These are phyloP conservation scores for Cerceris ruficornis DNA, from an alignment of 2,888 invertebrate species.

Conservation along the genomic window DNA sequence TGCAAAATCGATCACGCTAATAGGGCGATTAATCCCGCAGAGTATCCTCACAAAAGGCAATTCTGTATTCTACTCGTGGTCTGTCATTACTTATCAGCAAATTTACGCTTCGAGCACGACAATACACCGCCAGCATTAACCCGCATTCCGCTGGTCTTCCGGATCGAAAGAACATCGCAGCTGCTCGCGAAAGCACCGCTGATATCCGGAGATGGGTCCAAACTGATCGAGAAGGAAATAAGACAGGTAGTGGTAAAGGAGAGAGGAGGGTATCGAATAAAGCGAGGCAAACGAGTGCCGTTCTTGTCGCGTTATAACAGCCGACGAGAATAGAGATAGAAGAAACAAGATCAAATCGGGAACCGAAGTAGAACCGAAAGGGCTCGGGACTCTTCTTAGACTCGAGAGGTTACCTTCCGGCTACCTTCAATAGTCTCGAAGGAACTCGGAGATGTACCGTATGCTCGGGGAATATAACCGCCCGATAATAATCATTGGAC, in stretches of 20 bases:
- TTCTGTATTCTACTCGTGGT: slow-evolving; percentile 2
- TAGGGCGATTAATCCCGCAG: not conserved
- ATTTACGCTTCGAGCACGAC: not conserved
- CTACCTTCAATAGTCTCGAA: slow-evolving; percentile 65
- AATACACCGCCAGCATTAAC: slow-evolving; percentile 26
- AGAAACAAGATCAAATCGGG: slow-evolving; percentile 57
- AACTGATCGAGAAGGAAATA: slow-evolving; percentile 65
- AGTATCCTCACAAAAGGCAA: slow-evolving; percentile 4
- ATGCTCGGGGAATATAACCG: slow-evolving; percentile 62
- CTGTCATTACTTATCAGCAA: not conserved
- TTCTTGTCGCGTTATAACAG: slow-evolving; percentile 66
- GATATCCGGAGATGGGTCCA: slow-evolving; percentile 68
- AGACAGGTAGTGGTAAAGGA: slow-evolving; percentile 39
- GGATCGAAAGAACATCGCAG: slow-evolving; percentile 31
- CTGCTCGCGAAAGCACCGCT: slow-evolving; percentile 63
- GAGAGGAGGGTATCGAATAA: slow-evolving; percentile 32
- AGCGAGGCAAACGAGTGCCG: slow-evolving; percentile 29
- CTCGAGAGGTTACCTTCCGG: slow-evolving; percentile 70
- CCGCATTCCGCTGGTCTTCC: slow-evolving; percentile 40
- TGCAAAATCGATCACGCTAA: not conserved
- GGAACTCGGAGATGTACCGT: slow-evolving; percentile 58
- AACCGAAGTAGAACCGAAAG: slow-evolving; percentile 55
- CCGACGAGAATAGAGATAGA: slow-evolving; percentile 64
- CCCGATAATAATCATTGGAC: slow-evolving; percentile 63
- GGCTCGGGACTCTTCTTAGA: slow-evolving; percentile 39